Evolutionary conservation across 2,888 invertebrate genomes (phyloP).

Genomic region (Pocota personata): DNA sequence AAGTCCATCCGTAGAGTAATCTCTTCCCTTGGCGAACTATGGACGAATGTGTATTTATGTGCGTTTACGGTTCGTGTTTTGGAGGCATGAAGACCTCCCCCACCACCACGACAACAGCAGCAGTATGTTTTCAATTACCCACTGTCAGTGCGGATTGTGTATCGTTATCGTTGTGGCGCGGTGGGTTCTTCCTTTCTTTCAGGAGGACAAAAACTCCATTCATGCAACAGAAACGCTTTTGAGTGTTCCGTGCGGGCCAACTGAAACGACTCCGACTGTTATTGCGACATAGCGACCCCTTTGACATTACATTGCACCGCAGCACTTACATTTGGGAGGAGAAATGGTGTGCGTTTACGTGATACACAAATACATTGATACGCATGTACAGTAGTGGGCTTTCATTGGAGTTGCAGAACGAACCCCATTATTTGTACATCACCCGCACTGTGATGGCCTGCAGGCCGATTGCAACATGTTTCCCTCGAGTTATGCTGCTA

Average conservation of each 20-base stretch:
- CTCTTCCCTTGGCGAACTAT: slow-evolving; percentile 6
- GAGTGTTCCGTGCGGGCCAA: slow-evolving; percentile 43
- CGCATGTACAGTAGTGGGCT: background rate
- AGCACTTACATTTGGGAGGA: background rate
- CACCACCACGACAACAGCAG: background rate
- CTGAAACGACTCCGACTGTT: slow-evolving; percentile 32
- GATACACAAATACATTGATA: background rate
- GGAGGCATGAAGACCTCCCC: slow-evolving; percentile 7
- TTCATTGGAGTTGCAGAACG: background rate
- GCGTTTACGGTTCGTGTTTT: background rate
- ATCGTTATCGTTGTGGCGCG: slow-evolving; percentile 15
- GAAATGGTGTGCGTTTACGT: background rate
- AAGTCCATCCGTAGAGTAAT: background rate
- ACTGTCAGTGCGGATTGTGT: slow-evolving; percentile 53
- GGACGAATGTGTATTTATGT: slow-evolving; percentile 23
- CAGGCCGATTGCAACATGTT: slow-evolving; percentile 63
- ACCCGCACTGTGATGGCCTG: slow-evolving; percentile 38
- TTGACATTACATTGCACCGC: slow-evolving; percentile 47
- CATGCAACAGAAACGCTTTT: slow-evolving; percentile 62
- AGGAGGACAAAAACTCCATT: slow-evolving; percentile 52
- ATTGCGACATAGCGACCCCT: slow-evolving; percentile 56
- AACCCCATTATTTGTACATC: slow-evolving; percentile 45
- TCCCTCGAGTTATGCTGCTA: slow-evolving; percentile 44
- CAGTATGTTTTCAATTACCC: slow-evolving; percentile 57
- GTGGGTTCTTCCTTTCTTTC: slow-evolving; percentile 27